Evolutionary conservation across 2,888 invertebrate genomes (phyloP), one percentile per base, ranked within the genome.

Genomic region (Sesamia inferens): DNA sequence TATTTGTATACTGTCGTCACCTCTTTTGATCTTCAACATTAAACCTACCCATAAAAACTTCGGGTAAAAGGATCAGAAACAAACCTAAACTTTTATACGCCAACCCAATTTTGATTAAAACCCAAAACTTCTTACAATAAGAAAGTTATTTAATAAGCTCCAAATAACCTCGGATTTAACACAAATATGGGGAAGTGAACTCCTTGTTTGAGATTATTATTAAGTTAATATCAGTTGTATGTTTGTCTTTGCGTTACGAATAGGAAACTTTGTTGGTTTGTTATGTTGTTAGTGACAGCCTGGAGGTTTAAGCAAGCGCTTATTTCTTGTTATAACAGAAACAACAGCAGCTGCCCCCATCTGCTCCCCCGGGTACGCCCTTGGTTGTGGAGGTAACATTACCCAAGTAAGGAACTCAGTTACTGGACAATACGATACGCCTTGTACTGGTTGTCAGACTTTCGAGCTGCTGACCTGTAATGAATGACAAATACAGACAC

Each of bases 81-180:
- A 54, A 54, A 39, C 16, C 16, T 8, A 19, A 75, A 70, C 44
- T 78, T 78, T 51, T 44, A 19, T 16, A 63, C 39, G 42, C 59
- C 7, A 55, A 51, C 47, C 61, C 6, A 68, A 79, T 83, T 81
- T 83, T 75, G 70, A 79, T 76, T 83, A 79, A 67, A 83, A 57
- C 63, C n/a, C 44, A 44, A 68, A 81, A 69, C 71, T 75, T 58
- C 71, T n/a, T 54, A 75, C 80, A 81, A 69, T 71, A 71, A 58
- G 67, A 83, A 83, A 83, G 65, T 84, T 83, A 68, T 75, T 71
- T 81, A 81, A 83, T 83, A 83, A 81, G 59, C 70, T 51, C 58
- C 51, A 48, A 47, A 69, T 66, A 69, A 24, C 68, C 58, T 68
- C 69, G 61, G 68, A 67, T 63, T 63, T 39, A 82, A 78, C 54